Evolutionary conservation across 2,888 invertebrate genomes (phyloP).

Genomic region (Macropis europaea): DNA sequence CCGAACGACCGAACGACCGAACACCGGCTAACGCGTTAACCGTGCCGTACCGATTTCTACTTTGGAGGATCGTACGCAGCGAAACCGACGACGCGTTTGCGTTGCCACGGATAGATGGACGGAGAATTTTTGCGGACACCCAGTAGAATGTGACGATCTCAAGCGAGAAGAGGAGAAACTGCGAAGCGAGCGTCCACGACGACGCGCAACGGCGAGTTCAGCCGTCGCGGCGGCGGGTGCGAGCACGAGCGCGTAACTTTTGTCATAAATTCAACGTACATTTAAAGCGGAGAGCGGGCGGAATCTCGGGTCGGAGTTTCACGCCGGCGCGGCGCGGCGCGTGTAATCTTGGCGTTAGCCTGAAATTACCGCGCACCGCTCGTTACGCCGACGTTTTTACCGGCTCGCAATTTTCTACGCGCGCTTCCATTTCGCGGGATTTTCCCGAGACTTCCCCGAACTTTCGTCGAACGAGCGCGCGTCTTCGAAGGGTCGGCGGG

Average conservation of each 20-base stretch:
- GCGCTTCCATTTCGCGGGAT: constrained; percentile 28
- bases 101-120: too few species aligned
- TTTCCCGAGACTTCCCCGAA: background rate
- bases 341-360: constrained; percentile 38
- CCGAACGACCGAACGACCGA: too few species aligned
- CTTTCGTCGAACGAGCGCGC: too few species aligned
- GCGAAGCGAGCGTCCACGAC: constrained; percentile 35
- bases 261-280: constrained; percentile 25
- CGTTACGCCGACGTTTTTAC: constrained; percentile 34
- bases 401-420: constrained; percentile 21
- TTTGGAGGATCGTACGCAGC: background rate
- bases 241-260: constrained; percentile 1
- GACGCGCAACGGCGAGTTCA: constrained; percentile 29
- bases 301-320: constrained; percentile 29
- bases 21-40: too few species aligned
- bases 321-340: constrained; percentile 8
- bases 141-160: too few species aligned
- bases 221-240: background rate
- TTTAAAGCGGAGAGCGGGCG: constrained; percentile 10
- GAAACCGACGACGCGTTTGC: background rate
- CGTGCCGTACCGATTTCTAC: too few species aligned
- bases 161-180: too few species aligned
- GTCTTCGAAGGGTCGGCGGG: too few species aligned
- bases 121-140: too few species aligned
- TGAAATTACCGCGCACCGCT: constrained; percentile 32